Base-by-base conservation (phyloP, 2,797 vertebrate genomes). In the Galagoides demidoff region DNA sequence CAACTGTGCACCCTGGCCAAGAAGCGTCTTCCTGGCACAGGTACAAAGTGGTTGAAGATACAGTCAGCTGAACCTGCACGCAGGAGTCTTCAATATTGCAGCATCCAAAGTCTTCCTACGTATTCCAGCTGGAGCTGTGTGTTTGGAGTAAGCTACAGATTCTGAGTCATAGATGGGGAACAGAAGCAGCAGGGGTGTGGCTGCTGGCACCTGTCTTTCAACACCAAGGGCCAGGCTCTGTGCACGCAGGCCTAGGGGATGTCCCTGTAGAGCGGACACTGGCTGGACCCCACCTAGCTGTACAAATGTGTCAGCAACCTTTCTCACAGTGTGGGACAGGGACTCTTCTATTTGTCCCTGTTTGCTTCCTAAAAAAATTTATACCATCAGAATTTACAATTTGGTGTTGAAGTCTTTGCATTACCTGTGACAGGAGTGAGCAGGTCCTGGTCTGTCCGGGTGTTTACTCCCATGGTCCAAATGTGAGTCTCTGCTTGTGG, bases 301-400 rank as follows among this genome's bases (percentile, higher is more conserved):
- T 2, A 1, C 22, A 1, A 0, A 0, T 2, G 6, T 34, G 2
- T 0, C 11, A 23, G 23, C 2, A 8, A 20, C 7, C 20, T 13
- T 45, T 43, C 74, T n/a, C 17, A 11, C 5, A 3, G 73, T 0
- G 0, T 2, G 11, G 59, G 9, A 25, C 2, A 12, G 52, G 31
- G 39, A 37, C 23, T 5, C 43, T 8, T 10, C 6, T n/a, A 6
- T 55, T 20, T 0, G 2, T 27, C 77, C 43, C 29, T 63, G 19
- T 12, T 29, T 8, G 34, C 19, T 64, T 55, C 34, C 22, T 10
- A 20, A 29, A 19, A 25, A 3, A 2, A 14, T 57, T 57, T 66
- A 11, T 22, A 25, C 20, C 19, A 25, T 57, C 66, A 3, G 8
- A 8, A 55, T 29, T 16, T 20, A 7, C 8, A 1, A 1, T 20